phyloP scores from a whole-genome alignment of 2,797 vertebrate genomes.

The Rallus crepitans region DNA sequence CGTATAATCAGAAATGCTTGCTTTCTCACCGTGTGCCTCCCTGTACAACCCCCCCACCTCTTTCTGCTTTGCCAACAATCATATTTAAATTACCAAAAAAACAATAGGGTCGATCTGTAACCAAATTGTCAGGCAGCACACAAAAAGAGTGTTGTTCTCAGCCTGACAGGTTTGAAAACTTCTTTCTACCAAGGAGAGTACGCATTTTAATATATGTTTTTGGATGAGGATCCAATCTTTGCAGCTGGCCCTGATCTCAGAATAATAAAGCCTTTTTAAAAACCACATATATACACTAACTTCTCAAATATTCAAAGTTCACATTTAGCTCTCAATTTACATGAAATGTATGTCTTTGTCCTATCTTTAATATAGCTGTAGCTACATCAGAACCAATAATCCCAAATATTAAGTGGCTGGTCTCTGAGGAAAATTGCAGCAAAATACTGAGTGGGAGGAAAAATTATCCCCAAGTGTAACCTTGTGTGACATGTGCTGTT shows the following conservation, averaged over 20 bases:
- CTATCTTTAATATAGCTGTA: background rate
- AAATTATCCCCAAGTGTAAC: background rate
- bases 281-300: accelerated
- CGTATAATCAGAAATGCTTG: conserved; percentile 58
- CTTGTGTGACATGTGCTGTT: background rate
- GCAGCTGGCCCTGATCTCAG: conserved; percentile 24
- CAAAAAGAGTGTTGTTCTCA: conserved; percentile 72
- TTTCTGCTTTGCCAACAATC: conserved; percentile 68
- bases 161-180: conserved; percentile 65
- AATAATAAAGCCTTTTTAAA: conserved; percentile 31
- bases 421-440: conserved; percentile 4
- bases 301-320: background rate
- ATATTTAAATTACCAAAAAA: conserved; percentile 73
- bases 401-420: background rate
- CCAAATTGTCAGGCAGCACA: conserved; percentile 59
- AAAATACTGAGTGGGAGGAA: background rate
- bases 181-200: conserved; percentile 66
- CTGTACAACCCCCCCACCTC: conserved; percentile 11
- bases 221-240: conserved; percentile 16
- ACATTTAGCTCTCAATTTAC: background rate
- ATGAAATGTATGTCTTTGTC: background rate
- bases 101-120: conserved; percentile 62
- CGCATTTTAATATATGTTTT: conserved; percentile 68
- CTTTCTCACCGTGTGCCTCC: background rate
- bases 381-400: background rate